Evolutionary conservation across 35 echinoderm and acorn worm genomes (phyloP).

Genomic region (Chiridota heheva): DNA sequence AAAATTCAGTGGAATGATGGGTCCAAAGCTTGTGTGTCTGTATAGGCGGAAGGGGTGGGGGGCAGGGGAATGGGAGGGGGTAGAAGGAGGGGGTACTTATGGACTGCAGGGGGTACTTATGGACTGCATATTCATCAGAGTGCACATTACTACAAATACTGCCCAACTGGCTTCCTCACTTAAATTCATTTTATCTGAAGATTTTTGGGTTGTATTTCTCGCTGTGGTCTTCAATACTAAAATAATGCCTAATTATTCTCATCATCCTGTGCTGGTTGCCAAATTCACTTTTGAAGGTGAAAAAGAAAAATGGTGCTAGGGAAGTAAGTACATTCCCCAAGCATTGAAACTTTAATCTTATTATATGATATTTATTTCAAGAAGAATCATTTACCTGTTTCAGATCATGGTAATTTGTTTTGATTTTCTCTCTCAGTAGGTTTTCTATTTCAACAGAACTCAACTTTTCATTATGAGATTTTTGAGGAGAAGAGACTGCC

Average conservation of each 20-base stretch:
- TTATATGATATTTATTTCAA: not conserved
- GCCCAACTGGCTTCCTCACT: too few species aligned
- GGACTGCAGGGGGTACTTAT: too few species aligned
- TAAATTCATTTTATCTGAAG: too few species aligned
- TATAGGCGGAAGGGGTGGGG: too few species aligned
- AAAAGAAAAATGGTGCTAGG: not conserved
- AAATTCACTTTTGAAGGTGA: not conserved
- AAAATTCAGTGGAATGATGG: too few species aligned
- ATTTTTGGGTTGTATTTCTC: too few species aligned
- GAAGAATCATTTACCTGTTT: slow-evolving; percentile 67
- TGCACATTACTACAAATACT: too few species aligned
- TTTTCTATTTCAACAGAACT: slow-evolving; percentile 88
- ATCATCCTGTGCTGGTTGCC: not conserved
- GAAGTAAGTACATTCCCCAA: not conserved
- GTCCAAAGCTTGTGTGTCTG: too few species aligned
- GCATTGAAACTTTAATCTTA: not conserved
- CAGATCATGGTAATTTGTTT: slow-evolving; percentile 77
- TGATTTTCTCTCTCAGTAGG: slow-evolving; percentile 64
- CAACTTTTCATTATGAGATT: slow-evolving; percentile 54
- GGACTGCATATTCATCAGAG: too few species aligned
- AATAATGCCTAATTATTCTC: not conserved
- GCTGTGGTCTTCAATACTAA: too few species aligned
- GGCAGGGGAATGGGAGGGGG: too few species aligned
- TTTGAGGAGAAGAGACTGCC: slow-evolving; percentile 10
- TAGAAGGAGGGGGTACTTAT: too few species aligned